phyloP scores from a whole-genome alignment of 2,113 vertebrate species.

The Chrysochloris asiatica region DNA sequence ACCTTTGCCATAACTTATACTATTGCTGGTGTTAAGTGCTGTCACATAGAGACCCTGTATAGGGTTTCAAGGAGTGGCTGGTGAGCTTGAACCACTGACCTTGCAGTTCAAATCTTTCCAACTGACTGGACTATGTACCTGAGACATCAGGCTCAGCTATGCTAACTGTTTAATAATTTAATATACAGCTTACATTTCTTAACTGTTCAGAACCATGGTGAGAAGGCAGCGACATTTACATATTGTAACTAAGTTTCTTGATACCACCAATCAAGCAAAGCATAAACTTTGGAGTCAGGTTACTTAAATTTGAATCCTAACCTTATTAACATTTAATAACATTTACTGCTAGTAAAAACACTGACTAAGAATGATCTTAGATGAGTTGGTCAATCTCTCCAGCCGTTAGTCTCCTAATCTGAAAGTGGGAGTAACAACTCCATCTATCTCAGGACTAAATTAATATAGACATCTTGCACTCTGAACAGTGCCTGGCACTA shows the following conservation, averaged over 20 bases:
- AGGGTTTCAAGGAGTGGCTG: no score
- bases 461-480: not conserved
- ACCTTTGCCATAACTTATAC: not conserved
- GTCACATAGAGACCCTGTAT: no score
- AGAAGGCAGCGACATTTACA: not conserved
- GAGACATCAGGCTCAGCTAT: not conserved
- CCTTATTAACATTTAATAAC: not conserved
- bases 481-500: not conserved
- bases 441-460: not conserved
- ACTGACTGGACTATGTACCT: not conserved
- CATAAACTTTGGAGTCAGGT: not conserved
- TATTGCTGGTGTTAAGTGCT: no score
- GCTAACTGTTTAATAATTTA: rapidly evolving
- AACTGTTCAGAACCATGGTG: constrained; percentile 16
- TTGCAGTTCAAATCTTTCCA: not conserved
- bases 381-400: not conserved
- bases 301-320: constrained; percentile 27
- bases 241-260: not conserved
- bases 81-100: no score
- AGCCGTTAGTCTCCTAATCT: not conserved
- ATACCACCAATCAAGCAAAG: not conserved
- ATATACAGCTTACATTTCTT: not conserved
- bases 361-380: not conserved
- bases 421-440: not conserved
- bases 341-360: constrained; percentile 9